Conservation (phyloP, 2,888 invertebrate species). For the Elmis aenea region DNA sequence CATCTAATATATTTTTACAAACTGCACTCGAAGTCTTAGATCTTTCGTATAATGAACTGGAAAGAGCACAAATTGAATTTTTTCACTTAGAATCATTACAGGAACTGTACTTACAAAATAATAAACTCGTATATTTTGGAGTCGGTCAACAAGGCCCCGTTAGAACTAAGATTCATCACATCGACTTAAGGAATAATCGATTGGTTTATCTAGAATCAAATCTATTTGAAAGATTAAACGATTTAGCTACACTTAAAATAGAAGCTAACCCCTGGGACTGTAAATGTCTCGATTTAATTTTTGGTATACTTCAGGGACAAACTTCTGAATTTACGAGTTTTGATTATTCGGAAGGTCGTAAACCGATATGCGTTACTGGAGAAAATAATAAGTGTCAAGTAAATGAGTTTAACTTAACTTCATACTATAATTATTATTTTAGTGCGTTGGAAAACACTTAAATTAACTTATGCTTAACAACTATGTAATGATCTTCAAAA, state of each 20-base stretch:
- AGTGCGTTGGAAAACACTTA: too few species aligned
- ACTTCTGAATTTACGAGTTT: conserved; percentile 15
- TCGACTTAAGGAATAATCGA: conserved; percentile 24
- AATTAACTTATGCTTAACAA: too few species aligned
- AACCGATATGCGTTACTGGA: conserved; percentile 23
- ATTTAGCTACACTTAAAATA: conserved; percentile 25
- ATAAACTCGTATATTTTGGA: too few species aligned
- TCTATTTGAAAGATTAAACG: conserved; percentile 23
- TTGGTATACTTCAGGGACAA: conserved; percentile 14
- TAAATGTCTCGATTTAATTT: conserved; percentile 21
- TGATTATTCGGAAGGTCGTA: conserved; percentile 22
- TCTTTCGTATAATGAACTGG: conserved; percentile 10
- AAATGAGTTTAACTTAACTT: conserved; percentile 4
- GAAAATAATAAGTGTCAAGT: conserved; percentile 5
- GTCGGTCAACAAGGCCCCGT: too few species aligned
- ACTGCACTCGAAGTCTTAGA: conserved; percentile 18
- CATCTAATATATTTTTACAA: conserved; percentile 19
- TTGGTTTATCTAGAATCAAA: conserved; percentile 22
- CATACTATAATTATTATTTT: too few species aligned
- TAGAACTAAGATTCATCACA: too few species aligned
- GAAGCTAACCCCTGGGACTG: conserved; percentile 30
- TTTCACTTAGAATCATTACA: conserved; percentile 5
- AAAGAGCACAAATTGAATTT: conserved; percentile 5
- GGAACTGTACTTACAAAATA: conserved; percentile 10
- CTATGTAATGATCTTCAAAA: too few species aligned